Conservation (phyloP, 2,888 invertebrate species). For the Teleiodes luculella region DNA sequence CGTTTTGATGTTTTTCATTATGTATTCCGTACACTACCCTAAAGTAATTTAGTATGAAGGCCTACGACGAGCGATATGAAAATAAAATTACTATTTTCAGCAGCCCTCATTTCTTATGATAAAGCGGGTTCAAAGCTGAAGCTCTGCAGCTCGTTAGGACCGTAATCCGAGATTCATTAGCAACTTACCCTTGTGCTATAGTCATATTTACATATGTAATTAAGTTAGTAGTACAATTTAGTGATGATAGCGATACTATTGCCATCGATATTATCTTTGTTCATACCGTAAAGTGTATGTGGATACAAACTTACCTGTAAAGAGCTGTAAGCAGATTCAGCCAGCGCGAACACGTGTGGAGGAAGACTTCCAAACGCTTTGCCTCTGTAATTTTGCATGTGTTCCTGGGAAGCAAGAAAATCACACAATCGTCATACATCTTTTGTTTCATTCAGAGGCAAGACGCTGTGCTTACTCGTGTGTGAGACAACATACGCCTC, state of each 20-base stretch:
- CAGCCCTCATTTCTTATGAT: too few relatives aligned
- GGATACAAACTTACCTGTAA: constrained; percentile 74
- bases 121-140: background rate
- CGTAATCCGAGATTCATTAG: constrained; percentile 7
- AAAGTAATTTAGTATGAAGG: too few relatives aligned
- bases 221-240: too few relatives aligned
- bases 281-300: too few relatives aligned
- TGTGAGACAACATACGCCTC: too few relatives aligned
- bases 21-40: too few relatives aligned
- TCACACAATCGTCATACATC: background rate
- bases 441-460: background rate
- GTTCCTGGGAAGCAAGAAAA: constrained; percentile 81
- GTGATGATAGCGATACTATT: too few relatives aligned
- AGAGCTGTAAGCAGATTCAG: constrained; percentile 91
- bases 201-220: background rate
- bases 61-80: too few relatives aligned
- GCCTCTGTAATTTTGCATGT: constrained; percentile 87
- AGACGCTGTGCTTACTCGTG: background rate
- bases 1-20: too few relatives aligned
- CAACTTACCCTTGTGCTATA: background rate
- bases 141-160: background rate
- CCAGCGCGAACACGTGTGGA: constrained; percentile 94
- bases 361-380: constrained; percentile 88
- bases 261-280: too few relatives aligned
- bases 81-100: too few relatives aligned